phyloP scores from a whole-genome alignment of 1,140 invertebrate genomes.

The Pseudomyrmex pallidus region DNA sequence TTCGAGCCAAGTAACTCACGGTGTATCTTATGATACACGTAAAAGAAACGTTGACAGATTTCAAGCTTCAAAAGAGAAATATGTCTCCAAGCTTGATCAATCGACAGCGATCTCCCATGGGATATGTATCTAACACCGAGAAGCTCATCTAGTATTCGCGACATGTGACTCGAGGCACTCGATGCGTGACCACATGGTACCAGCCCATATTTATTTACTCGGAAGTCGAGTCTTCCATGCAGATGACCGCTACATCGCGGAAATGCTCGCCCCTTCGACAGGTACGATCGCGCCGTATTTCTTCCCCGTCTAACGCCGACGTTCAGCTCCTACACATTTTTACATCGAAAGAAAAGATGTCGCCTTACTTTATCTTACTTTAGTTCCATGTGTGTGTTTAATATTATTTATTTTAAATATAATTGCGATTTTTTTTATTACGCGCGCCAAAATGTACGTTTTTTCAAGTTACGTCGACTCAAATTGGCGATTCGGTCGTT shows the following conservation, averaged over 20 bases:
- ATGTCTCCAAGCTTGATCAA: conserved; percentile 40
- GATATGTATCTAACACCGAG: conserved; percentile 23
- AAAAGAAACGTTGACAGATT: background rate
- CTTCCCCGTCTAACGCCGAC: background rate
- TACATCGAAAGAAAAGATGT: no score
- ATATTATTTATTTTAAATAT: no score
- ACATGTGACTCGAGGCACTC: conserved; percentile 42
- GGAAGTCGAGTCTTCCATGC: conserved; percentile 59
- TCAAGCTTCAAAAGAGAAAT: background rate
- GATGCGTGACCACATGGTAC: conserved; percentile 61
- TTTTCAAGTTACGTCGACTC: no score
- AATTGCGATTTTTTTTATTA: no score
- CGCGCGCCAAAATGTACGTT: background rate
- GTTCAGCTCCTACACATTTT: background rate
- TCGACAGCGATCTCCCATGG: background rate
- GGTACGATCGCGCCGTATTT: conserved; percentile 17
- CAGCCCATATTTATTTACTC: conserved; percentile 67
- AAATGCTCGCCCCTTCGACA: conserved; percentile 34
- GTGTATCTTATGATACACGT: background rate
- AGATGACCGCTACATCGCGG: conserved; percentile 24
- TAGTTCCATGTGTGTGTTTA: no score
- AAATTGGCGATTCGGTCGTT: background rate
- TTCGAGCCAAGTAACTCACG: no score
- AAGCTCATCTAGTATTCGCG: conserved; percentile 46
- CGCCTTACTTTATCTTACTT: no score